Conservation (phyloP, 2,888 invertebrate species). For the Habrosyne pyritoides region DNA sequence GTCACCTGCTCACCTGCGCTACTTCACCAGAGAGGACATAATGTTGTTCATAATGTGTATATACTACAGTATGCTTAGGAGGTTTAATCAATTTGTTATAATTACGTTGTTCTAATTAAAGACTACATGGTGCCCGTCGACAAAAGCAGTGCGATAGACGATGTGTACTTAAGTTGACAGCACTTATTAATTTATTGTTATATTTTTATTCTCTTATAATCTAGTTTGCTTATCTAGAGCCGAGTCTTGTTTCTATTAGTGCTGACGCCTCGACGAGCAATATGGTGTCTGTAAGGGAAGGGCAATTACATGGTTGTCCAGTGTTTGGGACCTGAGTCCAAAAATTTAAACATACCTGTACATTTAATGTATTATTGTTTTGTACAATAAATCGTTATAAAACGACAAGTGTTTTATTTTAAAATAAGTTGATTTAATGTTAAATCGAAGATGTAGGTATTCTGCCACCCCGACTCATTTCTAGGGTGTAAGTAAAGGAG, state of each 20-base stretch:
- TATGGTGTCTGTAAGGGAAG: conserved; percentile 83
- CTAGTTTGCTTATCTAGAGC: conserved; percentile 82
- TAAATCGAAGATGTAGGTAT: too few species aligned
- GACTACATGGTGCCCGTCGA: conserved; percentile 84
- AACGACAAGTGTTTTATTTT: conserved; percentile 71
- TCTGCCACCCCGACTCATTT: too few species aligned
- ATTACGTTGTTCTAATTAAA: conserved; percentile 80
- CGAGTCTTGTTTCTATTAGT: conserved; percentile 80
- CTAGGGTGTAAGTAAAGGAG: too few species aligned
- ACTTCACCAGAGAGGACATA: conserved; percentile 74
- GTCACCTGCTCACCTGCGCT: conserved; percentile 56
- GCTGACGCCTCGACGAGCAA: conserved; percentile 83
- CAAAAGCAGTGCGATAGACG: conserved; percentile 80
- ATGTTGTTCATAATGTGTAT: conserved; percentile 81
- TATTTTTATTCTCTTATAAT: conserved; percentile 78
- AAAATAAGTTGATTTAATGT: not conserved
- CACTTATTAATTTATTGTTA: conserved; percentile 82
- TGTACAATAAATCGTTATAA: conserved; percentile 85
- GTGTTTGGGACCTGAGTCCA: conserved; percentile 82
- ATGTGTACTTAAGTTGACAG: conserved; percentile 83
- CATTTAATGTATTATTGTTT: conserved; percentile 85
- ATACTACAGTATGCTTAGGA: conserved; percentile 83
- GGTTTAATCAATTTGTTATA: conserved; percentile 81
- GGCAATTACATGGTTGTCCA: conserved; percentile 78
- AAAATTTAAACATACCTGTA: conserved; percentile 84